These are phyloP conservation scores for Lycodopsis pacificus DNA, from an alignment of 2,797 vertebrate species.

Conservation along the genomic window DNA sequence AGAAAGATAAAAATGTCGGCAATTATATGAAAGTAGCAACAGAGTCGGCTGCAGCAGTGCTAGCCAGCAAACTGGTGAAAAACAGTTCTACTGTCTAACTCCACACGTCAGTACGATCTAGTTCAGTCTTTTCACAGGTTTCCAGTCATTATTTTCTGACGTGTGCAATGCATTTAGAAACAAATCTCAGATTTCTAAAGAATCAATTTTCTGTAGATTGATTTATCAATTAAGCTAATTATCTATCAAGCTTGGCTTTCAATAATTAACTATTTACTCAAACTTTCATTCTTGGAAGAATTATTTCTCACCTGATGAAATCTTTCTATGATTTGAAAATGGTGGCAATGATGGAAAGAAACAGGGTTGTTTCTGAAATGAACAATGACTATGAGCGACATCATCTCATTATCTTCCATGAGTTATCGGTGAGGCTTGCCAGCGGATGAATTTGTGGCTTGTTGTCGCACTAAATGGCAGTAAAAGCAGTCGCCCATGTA, in stretches of 20 bases:
- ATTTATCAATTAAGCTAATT: neutral
- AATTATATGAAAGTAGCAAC: no score
- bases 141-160: neutral
- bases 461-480: conserved; percentile 36
- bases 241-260: neutral
- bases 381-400: conserved; percentile 12
- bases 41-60: no score
- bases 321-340: neutral
- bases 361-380: conserved; percentile 6
- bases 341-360: neutral
- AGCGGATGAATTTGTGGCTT: conserved; percentile 44
- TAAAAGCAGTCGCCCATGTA: conserved; percentile 33
- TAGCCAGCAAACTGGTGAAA: no score
- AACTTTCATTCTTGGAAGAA: neutral
- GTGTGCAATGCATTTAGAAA: neutral
- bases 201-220: neutral
- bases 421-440: conserved; percentile 27
- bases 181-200: neutral
- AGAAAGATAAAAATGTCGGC: neutral
- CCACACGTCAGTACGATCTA: neutral
- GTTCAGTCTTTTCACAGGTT: neutral
- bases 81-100: neutral
- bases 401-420: conserved; percentile 33
- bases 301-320: neutral
- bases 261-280: neutral